phyloP scores from a whole-genome alignment of 2,888 invertebrate genomes.

The Orthonevra nobilis region DNA sequence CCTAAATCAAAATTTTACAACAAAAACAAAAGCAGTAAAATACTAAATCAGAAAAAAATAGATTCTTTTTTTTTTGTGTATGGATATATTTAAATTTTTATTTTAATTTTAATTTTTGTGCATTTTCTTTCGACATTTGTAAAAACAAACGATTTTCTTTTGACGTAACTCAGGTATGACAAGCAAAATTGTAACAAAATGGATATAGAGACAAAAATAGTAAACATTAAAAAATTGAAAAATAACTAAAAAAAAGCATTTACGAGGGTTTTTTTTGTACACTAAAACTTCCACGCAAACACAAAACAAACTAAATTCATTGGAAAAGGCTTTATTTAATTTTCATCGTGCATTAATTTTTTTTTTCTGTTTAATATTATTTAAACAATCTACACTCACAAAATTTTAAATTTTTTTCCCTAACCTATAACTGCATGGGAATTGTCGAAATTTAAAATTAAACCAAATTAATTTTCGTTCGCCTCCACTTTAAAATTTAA shows the following conservation, averaged over 20 bases:
- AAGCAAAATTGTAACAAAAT: conserved; percentile 45
- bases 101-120: conserved; percentile 39
- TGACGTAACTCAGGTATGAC: conserved; percentile 53
- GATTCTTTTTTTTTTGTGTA: conserved; percentile 49
- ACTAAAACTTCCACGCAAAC: conserved; percentile 13
- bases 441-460: conserved; percentile 15
- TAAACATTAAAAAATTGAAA: too few species aligned
- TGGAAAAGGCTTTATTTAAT: neutral
- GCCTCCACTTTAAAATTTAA: conserved; percentile 60
- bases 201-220: conserved; percentile 4
- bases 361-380: neutral
- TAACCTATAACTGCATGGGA: conserved; percentile 22
- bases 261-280: conserved; percentile 16
- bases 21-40: conserved; percentile 28
- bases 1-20: conserved; percentile 54
- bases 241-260: conserved; percentile 41
- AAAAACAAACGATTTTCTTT: conserved; percentile 26
- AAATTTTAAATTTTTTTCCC: conserved; percentile 19
- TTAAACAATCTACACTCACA: neutral
- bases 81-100: conserved; percentile 36
- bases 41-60: conserved; percentile 14
- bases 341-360: neutral
- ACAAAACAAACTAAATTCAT: too few species aligned
- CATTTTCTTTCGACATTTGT: conserved; percentile 43
- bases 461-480: conserved; percentile 43